A percentile compares a stretch with the other conserved stretches of the same genome.
phyloP scores from a whole-genome alignment of 1,140 invertebrate species.

The Drosophila tristis region DNA sequence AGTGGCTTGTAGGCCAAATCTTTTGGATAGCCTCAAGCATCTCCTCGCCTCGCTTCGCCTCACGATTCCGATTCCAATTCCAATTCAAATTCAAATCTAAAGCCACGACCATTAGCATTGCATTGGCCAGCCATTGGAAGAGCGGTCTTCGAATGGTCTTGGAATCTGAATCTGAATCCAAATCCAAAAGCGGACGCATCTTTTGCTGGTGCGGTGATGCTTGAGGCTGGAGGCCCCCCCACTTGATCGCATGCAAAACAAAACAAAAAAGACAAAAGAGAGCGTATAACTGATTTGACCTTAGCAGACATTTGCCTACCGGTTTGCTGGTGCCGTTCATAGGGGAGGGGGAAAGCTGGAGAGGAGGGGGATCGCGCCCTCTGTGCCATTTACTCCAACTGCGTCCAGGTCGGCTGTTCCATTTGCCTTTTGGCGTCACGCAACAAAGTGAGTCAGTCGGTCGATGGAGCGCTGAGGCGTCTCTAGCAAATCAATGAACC shows the following conservation, averaged over 20 bases:
- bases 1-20: slow-evolving; percentile 65
- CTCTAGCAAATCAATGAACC: slow-evolving; percentile 67
- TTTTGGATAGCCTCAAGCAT: slow-evolving; percentile 58
- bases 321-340: slow-evolving; percentile 59
- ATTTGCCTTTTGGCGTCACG: slow-evolving; percentile 33
- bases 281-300: slow-evolving; percentile 74
- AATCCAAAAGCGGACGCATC: slow-evolving; percentile 21
- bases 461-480: slow-evolving; percentile 46
- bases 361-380: slow-evolving; percentile 18
- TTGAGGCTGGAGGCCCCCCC: slow-evolving; percentile 24
- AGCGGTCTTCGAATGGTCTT: slow-evolving; percentile 32
- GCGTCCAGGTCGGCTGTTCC: neutral
- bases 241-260: slow-evolving; percentile 24
- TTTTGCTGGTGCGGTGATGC: slow-evolving; percentile 41
- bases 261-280: slow-evolving; percentile 28
- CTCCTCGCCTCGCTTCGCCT: slow-evolving; percentile 32
- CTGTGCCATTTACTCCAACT: neutral
- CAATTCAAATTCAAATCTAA: slow-evolving; percentile 60
- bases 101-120: slow-evolving; percentile 61
- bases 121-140: slow-evolving; percentile 53
- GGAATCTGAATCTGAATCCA: slow-evolving; percentile 29
- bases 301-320: slow-evolving; percentile 65
- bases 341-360: slow-evolving; percentile 16
- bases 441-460: slow-evolving; percentile 75
- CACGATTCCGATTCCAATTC: slow-evolving; percentile 59